Base-by-base conservation (phyloP, 2,888 invertebrate genomes). In the Hylaea fasciaria region DNA sequence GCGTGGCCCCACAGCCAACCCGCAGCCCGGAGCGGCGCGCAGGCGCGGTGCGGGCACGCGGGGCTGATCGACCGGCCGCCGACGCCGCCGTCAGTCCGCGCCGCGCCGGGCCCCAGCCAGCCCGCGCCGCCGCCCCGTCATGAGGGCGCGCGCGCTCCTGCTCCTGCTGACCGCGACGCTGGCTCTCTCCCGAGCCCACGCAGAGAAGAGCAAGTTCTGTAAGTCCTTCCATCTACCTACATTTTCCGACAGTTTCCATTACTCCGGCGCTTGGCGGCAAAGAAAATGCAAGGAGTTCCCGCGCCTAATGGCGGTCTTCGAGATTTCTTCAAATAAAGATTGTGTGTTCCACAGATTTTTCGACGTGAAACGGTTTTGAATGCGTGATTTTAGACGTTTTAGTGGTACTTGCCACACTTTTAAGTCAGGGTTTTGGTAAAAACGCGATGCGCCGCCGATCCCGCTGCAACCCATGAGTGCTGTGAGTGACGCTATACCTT, bases 131-230 rank as follows among this genome's bases (percentile, higher is more conserved):
- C 81, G 86, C 85, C 81, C 85, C 86, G 86, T 77, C 83, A 91
- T 90, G 91, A 85, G 78, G 87, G 85, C 87, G 88, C 87, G 90
- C 78, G 87, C 85, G 77, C 69, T 85, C 59, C 77, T 86, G 62
- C 68, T 82, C 72, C 77, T 86, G 79, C 80, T 82, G 69, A 76
- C 77, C 78, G 85, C 85, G 76, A 74, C 46, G 13, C 44, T 87
- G 66, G 80, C 87, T 69, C 75, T 80, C 64, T 73, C 81, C 65
- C 76, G 76, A 71, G 66, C 74, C 77, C 76, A 85, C 79, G 92
- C 91, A 60, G 93, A 93, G 86, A 92, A 92, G 78, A 93, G 92
- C 86, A 93, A 92, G 78, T 93, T 93, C 87, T 93, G 93, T 93
- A 81, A 92, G 93, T 92, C 62, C 58, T 68, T 55, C 53, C 43